A percentile compares a stretch with the other conserved stretches of the same genome.
phyloP scores from a whole-genome alignment of 2,113 vertebrate genomes.

The Thryonomys swinderianus region DNA sequence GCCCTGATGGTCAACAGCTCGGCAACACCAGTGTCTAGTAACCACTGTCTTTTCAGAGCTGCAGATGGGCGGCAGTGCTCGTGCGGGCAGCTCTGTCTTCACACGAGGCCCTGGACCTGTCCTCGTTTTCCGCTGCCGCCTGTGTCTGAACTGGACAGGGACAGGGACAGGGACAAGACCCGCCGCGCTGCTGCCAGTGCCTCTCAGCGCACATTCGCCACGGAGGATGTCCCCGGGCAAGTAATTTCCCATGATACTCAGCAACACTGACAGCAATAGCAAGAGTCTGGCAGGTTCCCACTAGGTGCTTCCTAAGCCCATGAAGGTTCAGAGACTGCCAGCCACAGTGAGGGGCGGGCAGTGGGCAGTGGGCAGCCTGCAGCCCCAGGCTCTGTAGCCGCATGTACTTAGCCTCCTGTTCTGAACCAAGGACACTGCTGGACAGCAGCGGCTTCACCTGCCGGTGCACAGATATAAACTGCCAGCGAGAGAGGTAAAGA shows the following conservation, averaged over 20 bases:
- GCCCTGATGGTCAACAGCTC: not conserved
- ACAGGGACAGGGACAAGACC: constrained; percentile 12
- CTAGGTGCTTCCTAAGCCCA: not conserved
- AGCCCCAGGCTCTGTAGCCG: not conserved
- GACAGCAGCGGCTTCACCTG: not conserved
- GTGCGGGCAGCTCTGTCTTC: accelerated
- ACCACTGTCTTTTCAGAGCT: too few relatives aligned
- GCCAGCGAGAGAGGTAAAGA: not conserved
- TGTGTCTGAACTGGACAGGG: constrained; percentile 21
- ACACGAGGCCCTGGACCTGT: not conserved
- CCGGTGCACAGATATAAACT: too few relatives aligned
- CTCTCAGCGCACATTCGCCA: constrained; percentile 73
- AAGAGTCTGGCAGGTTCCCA: not conserved
- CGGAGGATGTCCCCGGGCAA: constrained; percentile 70
- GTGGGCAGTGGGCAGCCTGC: not conserved
- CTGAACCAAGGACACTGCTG: not conserved
- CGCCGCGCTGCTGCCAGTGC: constrained; percentile 51
- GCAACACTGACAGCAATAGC: constrained; percentile 19
- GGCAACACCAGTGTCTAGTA: accelerated
- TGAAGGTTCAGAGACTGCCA: not conserved
- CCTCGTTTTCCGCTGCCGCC: not conserved
- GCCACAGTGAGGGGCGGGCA: not conserved
- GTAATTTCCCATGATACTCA: constrained; percentile 39
- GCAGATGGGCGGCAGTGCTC: accelerated
- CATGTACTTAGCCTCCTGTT: not conserved